phyloP scores from a whole-genome alignment of 1,140 invertebrate genomes.

The Drosophila tani region DNA sequence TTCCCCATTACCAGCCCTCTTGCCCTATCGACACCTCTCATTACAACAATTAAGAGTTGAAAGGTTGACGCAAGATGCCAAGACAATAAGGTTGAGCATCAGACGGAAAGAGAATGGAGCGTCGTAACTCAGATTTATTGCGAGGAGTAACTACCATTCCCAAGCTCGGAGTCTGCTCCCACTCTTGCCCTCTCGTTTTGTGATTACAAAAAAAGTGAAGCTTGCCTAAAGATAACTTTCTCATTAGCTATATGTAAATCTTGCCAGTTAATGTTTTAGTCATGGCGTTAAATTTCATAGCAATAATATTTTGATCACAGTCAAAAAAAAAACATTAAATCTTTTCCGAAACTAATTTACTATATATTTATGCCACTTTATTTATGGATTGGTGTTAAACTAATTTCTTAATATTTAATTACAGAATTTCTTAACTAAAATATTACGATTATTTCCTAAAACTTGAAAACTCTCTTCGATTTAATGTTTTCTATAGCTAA shows the following conservation, averaged over 20 bases:
- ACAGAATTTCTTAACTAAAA: background rate
- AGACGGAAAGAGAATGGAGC: conserved; percentile 47
- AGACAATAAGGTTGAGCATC: conserved; percentile 14
- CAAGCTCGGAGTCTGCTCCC: conserved; percentile 2
- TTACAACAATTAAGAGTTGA: conserved; percentile 40
- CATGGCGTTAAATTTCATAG: conserved; percentile 12
- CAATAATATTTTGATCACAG: background rate
- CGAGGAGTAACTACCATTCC: conserved; percentile 29
- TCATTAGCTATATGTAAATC: background rate
- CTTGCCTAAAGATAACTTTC: background rate
- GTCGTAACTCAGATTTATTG: conserved; percentile 33
- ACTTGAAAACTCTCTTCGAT: background rate
- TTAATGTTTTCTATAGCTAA: background rate
- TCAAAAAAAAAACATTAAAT: background rate
- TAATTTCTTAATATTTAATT: background rate
- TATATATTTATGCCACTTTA: too few species aligned
- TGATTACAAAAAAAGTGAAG: conserved; percentile 1
- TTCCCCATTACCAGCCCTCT: background rate
- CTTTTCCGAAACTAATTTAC: background rate
- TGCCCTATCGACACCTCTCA: conserved; percentile 27
- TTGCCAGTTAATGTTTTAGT: background rate
- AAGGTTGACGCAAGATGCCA: conserved; percentile 8
- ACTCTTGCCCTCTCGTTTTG: background rate
- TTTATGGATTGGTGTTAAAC: background rate
- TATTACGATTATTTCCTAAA: too few species aligned